These are phyloP conservation scores for Cliona cf. orientalis DNA, from an alignment of 37 sponge, comb jelly and placozoan species.

Conservation along the genomic window DNA sequence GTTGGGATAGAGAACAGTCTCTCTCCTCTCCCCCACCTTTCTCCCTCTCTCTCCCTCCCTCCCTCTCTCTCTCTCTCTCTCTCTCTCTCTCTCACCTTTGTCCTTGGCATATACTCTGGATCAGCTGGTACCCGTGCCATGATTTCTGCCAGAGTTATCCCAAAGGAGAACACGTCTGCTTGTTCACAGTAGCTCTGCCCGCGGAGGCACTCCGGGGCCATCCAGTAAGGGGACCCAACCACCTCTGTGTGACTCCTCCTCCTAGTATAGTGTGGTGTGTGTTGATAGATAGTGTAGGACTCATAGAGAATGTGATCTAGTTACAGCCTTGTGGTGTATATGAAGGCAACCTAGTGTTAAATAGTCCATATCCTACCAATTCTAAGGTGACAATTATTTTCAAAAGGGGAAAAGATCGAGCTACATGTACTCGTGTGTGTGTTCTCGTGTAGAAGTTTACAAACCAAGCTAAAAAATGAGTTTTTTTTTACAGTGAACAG, in stretches of 20 bases:
- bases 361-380: too few relatives aligned
- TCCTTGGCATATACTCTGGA: conserved; percentile 87
- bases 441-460: too few relatives aligned
- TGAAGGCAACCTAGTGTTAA: too few relatives aligned
- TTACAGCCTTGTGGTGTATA: too few relatives aligned
- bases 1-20: not conserved
- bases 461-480: too few relatives aligned
- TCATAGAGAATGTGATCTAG: too few relatives aligned
- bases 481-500: too few relatives aligned
- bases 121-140: conserved; percentile 80
- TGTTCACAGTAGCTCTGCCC: conserved; percentile 84
- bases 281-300: too few relatives aligned
- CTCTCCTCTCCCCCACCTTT: not conserved
- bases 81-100: conserved; percentile 55
- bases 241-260: conserved; percentile 69
- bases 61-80: not conserved
- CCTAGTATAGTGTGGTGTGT: conserved; percentile 27
- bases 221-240: conserved; percentile 94
- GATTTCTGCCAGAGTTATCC: conserved; percentile 89
- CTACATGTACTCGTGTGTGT: too few relatives aligned
- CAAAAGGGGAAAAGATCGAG: too few relatives aligned
- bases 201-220: conserved; percentile 90
- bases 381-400: too few relatives aligned
- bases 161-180: conserved; percentile 95
- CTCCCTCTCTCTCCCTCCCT: not conserved